Percentiles rank a stretch among this genome's conserved stretches.
Conservation (phyloP, 2,888 invertebrate genomes). For the Neoscelio sp. region DNA sequence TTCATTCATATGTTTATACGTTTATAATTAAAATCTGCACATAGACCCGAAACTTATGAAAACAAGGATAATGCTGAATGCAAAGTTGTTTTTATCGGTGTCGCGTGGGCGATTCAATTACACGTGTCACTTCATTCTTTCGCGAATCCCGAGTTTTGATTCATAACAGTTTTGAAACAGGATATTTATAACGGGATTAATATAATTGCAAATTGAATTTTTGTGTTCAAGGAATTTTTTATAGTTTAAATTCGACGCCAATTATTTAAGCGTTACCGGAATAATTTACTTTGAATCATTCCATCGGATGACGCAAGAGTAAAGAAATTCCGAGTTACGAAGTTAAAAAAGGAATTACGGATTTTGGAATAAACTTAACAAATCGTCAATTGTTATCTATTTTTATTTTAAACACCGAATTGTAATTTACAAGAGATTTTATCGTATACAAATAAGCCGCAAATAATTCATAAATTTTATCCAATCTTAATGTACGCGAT, state of each 20-base stretch:
- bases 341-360: no score
- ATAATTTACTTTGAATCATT: no score
- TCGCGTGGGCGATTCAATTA: constrained; percentile 80
- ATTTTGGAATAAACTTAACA: no score
- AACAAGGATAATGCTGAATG: constrained; percentile 60
- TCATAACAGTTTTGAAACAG: constrained; percentile 37
- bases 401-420: no score
- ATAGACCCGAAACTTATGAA: constrained; percentile 47
- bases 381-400: no score
- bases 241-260: no score
- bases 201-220: constrained; percentile 21
- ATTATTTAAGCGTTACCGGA: no score
- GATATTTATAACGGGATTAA: constrained; percentile 36
- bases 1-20: constrained; percentile 51
- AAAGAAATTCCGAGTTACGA: no score
- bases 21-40: constrained; percentile 61
- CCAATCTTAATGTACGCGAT: background rate
- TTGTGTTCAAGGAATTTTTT: no score
- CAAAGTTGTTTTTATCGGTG: constrained; percentile 72
- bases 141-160: constrained; percentile 38
- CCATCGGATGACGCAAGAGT: no score
- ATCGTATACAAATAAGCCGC: background rate
- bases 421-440: no score
- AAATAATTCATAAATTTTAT: constrained; percentile 14
- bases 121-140: constrained; percentile 67